Evolutionary conservation across 2,888 invertebrate species (phyloP), one percentile per base, ranked within the genome.

Genomic region (Exephanes ischioxanthus): DNA sequence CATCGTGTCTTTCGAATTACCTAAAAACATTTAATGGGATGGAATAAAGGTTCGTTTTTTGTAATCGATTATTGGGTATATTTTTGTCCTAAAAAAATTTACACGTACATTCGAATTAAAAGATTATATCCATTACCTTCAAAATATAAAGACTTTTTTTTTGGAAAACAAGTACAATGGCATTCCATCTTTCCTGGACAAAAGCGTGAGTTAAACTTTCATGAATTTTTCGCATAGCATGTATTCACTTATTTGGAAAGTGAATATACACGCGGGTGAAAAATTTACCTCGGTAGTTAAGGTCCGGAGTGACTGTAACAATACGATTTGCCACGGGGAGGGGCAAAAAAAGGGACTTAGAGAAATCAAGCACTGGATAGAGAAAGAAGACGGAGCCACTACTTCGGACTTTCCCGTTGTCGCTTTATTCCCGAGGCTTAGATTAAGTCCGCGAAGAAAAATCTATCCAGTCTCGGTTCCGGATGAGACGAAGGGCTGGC

Each of bases 391-490:
- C 76, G 82, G 63, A 77, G 80, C 58, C 75, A 85, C 84, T 84
- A 73, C 84, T 85, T 70, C 45, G 83, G 83, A 87, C 84, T 84
- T 77, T 76, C n/a, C 80, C 82, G 84, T 91, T 90, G 91, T 90
- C 91, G 91, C 90, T 92, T 92, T 92, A 92, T 92, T 92, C 90
- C 90, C 89, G 89, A 90, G 91, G 93, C 93, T 94, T 93, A 92
- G 92, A 93, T 93, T 93, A 94, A 93, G 93, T 92, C 93, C 89
- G 89, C 89, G 85, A 90, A 93, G 94, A 93, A 94, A 93, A 93
- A 94, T 93, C 92, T 93, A 93, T 93, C 90, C 91, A 85, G 84
- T 87, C 76, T 89, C 84, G 53, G 55, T 71, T 73, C 66, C 70
- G 82, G 75, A 81, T 85, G 53, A 26, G 55, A 45, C 55, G 83